Conservation (phyloP, 2,797 vertebrate genomes). For the Centroberyx gerrardi region DNA sequence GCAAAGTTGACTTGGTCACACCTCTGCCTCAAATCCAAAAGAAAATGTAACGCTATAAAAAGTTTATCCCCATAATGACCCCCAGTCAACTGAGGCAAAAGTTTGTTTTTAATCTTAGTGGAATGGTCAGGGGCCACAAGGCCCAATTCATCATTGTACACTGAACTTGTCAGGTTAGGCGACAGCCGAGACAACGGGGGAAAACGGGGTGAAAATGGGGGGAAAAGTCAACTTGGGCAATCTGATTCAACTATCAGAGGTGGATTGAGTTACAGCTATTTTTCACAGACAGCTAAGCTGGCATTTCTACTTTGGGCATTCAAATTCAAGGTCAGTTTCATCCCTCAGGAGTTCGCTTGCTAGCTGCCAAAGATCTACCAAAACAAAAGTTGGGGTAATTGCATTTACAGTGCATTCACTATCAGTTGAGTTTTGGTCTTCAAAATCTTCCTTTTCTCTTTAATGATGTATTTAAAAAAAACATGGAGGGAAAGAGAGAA, state of each 20-base stretch:
- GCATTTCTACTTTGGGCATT: neutral
- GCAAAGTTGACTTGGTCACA: too few species aligned
- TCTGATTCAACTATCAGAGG: slow-evolving; percentile 35
- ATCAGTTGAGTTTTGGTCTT: too few species aligned
- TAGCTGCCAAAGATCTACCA: slow-evolving; percentile 8
- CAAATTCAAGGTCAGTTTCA: slow-evolving; percentile 23
- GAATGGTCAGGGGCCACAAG: slow-evolving; percentile 38
- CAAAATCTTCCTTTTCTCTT: too few species aligned
- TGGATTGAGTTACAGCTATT: slow-evolving; percentile 41
- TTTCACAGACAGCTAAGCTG: slow-evolving; percentile 6
- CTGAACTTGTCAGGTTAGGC: slow-evolving; percentile 56
- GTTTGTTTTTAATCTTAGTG: slow-evolving; percentile 23
- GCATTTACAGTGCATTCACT: too few species aligned
- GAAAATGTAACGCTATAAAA: neutral
- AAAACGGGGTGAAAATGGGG: slow-evolving; percentile 13
- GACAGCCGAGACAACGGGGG: slow-evolving; percentile 34
- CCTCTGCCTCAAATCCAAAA: neutral
- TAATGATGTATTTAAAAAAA: too few species aligned
- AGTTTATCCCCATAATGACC: neutral
- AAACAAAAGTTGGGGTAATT: neutral
- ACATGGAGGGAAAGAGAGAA: too few species aligned
- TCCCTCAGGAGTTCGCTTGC: slow-evolving; percentile 20
- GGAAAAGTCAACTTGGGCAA: slow-evolving; percentile 36
- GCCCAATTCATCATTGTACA: slow-evolving; percentile 62
- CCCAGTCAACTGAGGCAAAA: slow-evolving; percentile 5